Evolutionary conservation across 2,888 invertebrate genomes (phyloP).

Genomic region (Piscicola geometra): DNA sequence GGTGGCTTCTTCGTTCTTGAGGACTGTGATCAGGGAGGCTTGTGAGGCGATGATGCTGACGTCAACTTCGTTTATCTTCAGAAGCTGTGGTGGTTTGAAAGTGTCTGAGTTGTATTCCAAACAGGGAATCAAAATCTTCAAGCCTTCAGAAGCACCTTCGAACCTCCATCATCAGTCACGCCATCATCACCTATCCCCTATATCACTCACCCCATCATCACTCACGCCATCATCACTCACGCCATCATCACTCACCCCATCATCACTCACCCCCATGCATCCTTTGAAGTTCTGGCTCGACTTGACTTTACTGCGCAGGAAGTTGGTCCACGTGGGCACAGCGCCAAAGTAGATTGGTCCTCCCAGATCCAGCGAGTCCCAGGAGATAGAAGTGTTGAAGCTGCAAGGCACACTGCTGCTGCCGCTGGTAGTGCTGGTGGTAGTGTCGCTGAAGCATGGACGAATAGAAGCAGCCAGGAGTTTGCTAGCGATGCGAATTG

Average conservation of each 20-base stretch:
- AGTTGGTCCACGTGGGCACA: slow-evolving; percentile 45
- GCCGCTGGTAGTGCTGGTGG: not conserved
- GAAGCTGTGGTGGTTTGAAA: not conserved
- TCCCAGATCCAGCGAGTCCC: slow-evolving; percentile 2
- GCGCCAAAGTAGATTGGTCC: slow-evolving; percentile 45
- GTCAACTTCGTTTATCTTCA: not conserved
- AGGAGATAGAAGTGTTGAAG: not conserved
- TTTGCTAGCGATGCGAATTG: not conserved
- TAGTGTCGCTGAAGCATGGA: not conserved
- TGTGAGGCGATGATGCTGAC: not conserved
- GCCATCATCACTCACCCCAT: too few relatives aligned
- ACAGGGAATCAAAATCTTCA: too few relatives aligned
- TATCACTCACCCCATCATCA: not conserved
- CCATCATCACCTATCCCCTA: too few relatives aligned
- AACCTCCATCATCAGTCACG: not conserved
- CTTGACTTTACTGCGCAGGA: slow-evolving; percentile 47
- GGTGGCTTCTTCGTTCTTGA: not conserved
- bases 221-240: not conserved
- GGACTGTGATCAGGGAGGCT: not conserved
- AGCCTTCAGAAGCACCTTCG: too few relatives aligned
- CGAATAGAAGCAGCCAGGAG: not conserved
- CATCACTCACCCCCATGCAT: slow-evolving; percentile 50
- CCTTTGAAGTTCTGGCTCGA: slow-evolving; percentile 46
- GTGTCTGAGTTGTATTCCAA: too few relatives aligned
- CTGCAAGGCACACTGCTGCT: not conserved